These are phyloP conservation scores for Notocelia uddmanniana DNA, from an alignment of 2,888 invertebrate species.

Conservation along the genomic window DNA sequence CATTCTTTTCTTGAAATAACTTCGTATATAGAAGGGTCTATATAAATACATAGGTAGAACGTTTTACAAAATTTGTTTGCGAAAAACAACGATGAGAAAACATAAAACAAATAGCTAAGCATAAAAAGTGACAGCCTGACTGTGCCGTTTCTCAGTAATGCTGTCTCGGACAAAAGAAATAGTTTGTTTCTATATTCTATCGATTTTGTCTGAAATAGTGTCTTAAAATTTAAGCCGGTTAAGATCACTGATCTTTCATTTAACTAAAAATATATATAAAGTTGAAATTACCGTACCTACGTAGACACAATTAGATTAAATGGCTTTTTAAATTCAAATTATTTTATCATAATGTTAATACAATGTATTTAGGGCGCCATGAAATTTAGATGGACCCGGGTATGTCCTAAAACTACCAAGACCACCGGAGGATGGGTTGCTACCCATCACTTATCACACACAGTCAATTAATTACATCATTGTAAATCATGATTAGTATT, in stretches of 20 bases:
- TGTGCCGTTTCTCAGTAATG: conserved; percentile 35
- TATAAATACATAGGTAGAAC: conserved; percentile 4
- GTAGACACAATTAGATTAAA: too few species aligned
- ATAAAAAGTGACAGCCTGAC: conserved; percentile 40
- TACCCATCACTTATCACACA: too few species aligned
- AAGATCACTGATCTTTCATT: conserved; percentile 8
- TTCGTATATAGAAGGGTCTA: background rate
- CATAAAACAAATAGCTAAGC: conserved; percentile 39
- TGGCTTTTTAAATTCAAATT: too few species aligned
- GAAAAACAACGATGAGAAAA: conserved; percentile 18
- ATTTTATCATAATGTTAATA: background rate
- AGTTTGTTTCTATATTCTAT: conserved; percentile 9
- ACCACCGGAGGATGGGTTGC: too few species aligned
- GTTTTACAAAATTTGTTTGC: conserved; percentile 27
- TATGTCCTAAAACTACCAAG: too few species aligned
- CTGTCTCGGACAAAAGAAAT: conserved; percentile 33
- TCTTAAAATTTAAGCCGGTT: conserved; percentile 12
- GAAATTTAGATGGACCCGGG: too few species aligned
- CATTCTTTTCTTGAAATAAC: conserved; percentile 12
- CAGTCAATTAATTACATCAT: too few species aligned
- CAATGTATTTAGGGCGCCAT: conserved; percentile 1
- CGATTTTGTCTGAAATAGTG: conserved; percentile 34
- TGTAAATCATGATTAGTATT: too few species aligned
- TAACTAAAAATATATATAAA: background rate
- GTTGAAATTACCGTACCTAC: too few species aligned